phyloP scores from a whole-genome alignment of 2,797 vertebrate species.

The Pogoniulus pusillus region DNA sequence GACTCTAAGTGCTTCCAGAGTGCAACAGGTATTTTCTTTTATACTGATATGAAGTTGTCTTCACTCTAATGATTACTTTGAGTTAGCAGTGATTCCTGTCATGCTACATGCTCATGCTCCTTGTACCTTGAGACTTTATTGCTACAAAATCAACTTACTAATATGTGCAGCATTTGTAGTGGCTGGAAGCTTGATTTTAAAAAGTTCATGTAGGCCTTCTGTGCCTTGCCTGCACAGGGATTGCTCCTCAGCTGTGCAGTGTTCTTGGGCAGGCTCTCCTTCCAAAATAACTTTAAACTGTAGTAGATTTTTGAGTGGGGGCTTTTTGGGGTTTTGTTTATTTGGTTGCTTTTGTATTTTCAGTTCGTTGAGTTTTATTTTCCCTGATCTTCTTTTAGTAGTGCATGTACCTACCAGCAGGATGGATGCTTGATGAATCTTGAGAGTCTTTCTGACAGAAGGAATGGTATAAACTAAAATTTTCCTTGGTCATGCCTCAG shows the following conservation, averaged over 20 bases:
- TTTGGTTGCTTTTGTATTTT: no score
- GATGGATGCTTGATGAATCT: not conserved
- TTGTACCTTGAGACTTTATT: not conserved
- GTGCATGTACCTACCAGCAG: not conserved
- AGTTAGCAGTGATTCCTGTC: accelerated
- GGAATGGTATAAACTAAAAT: not conserved
- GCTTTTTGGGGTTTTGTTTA: no score
- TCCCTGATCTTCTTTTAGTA: not conserved
- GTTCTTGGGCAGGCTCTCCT: not conserved
- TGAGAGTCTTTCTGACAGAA: not conserved
- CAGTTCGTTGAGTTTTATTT: not conserved
- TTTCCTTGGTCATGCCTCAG: not conserved
- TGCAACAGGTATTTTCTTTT: not conserved
- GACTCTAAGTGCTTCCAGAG: not conserved
- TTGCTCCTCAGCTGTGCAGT: not conserved
- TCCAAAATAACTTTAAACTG: not conserved
- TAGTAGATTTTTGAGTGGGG: not conserved
- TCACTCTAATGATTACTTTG: not conserved
- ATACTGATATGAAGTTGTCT: not conserved
- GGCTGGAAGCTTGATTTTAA: not conserved
- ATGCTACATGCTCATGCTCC: accelerated
- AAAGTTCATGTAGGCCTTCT: not conserved
- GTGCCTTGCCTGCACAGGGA: not conserved
- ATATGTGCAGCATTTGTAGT: not conserved
- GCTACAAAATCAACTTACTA: not conserved